phyloP scores from a whole-genome alignment of 2,113 vertebrate species.

The Picathartes gymnocephalus region DNA sequence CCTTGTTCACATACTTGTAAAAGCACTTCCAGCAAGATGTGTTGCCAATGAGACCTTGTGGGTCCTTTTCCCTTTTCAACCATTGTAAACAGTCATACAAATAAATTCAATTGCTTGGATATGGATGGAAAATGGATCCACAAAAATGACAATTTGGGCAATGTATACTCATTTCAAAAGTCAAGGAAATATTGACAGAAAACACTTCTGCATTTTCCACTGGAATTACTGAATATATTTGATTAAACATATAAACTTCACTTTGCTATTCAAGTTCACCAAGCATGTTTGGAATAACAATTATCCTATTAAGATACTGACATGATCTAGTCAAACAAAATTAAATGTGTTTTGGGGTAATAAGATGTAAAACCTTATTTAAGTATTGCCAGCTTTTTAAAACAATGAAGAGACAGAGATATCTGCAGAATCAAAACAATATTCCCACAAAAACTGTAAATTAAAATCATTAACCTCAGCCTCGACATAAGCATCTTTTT shows the following conservation, averaged over 20 bases:
- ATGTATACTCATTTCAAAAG: conserved; percentile 27
- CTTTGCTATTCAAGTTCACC: conserved; percentile 46
- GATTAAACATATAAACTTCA: conserved; percentile 43
- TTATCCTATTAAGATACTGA: conserved; percentile 45
- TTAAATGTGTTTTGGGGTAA: conserved; percentile 42
- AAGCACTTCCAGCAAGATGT: not conserved
- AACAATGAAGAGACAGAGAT: not conserved
- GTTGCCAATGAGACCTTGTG: not conserved
- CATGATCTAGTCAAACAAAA: conserved; percentile 53
- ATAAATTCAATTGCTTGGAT: not conserved
- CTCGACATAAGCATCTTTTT: conserved; percentile 8
- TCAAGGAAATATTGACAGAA: conserved; percentile 38
- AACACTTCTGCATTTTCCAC: conserved; percentile 43
- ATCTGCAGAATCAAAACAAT: not conserved
- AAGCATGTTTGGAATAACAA: conserved; percentile 55
- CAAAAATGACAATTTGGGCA: not conserved
- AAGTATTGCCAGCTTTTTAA: not conserved
- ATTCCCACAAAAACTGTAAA: conserved; percentile 9
- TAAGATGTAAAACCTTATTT: conserved; percentile 21
- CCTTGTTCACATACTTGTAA: not conserved
- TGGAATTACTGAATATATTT: conserved; percentile 48
- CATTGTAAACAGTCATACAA: not conserved
- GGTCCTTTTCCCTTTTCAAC: not conserved
- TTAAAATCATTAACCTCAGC: conserved; percentile 24
- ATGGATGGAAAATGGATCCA: not conserved